A percentile compares a stretch with the other conserved stretches of the same genome.
phyloP scores from a whole-genome alignment of 1,140 invertebrate species.

The Drosophila nebulosa region DNA sequence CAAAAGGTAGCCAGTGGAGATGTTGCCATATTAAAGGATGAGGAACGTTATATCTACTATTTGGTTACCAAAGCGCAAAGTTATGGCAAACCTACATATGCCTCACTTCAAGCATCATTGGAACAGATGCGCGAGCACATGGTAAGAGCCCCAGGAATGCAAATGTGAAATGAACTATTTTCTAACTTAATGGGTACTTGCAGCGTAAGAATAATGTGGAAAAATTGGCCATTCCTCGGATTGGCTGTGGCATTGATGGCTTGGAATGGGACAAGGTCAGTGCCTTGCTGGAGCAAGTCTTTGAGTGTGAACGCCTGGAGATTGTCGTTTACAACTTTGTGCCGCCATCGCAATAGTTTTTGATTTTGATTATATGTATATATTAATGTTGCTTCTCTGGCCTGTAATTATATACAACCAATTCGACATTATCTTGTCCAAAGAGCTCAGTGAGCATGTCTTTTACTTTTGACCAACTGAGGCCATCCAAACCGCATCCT shows the following conservation, averaged over 20 bases:
- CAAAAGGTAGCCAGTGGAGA: constrained; percentile 81
- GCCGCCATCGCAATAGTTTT: constrained; percentile 46
- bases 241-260: constrained; percentile 85
- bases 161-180: neutral
- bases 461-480: constrained; percentile 84
- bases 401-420: constrained; percentile 81
- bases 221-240: constrained; percentile 84
- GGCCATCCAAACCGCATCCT: constrained; percentile 84
- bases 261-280: constrained; percentile 84
- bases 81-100: constrained; percentile 81
- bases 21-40: constrained; percentile 82
- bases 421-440: constrained; percentile 73
- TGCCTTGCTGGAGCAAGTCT: constrained; percentile 82
- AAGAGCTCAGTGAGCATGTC: constrained; percentile 82
- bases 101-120: constrained; percentile 80
- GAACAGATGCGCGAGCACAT: constrained; percentile 81
- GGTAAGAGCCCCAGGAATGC: constrained; percentile 27
- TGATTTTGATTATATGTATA: neutral
- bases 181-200: constrained; percentile 29
- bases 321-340: constrained; percentile 82
- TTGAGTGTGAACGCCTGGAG: constrained; percentile 81
- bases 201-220: constrained; percentile 79
- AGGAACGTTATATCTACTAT: constrained; percentile 83
- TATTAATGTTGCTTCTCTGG: constrained; percentile 19
- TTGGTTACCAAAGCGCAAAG: constrained; percentile 82